Conservation (phyloP, 2,113 vertebrate genomes). For the Mohoua ochrocephala region DNA sequence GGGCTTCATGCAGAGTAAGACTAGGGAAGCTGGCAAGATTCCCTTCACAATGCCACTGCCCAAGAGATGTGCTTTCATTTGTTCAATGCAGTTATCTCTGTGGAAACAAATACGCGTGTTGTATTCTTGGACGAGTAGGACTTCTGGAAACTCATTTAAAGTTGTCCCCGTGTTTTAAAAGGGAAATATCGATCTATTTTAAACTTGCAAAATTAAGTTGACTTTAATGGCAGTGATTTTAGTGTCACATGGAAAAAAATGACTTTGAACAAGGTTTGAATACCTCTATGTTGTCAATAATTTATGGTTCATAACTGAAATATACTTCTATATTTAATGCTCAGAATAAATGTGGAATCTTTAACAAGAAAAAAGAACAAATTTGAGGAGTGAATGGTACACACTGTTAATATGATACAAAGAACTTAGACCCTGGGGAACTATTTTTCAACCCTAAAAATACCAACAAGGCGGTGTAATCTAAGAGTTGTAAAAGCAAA, state of each 20-base stretch:
- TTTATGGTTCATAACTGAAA: not conserved
- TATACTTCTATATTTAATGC: not conserved
- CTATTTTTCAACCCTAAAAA: constrained; percentile 48
- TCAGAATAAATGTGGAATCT: not conserved
- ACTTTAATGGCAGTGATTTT: constrained; percentile 5
- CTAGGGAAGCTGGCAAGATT: not conserved
- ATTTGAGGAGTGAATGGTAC: not conserved
- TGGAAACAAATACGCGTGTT: not conserved
- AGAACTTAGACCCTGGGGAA: not conserved
- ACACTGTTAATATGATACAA: not conserved
- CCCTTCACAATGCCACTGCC: not conserved
- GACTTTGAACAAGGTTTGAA: not conserved
- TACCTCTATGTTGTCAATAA: not conserved
- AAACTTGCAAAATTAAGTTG: constrained; percentile 15
- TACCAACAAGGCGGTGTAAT: not conserved
- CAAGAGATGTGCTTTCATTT: not conserved
- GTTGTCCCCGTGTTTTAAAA: not conserved
- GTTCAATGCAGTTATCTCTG: not conserved
- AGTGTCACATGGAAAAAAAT: not conserved
- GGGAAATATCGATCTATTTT: not conserved
- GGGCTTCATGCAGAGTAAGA: not conserved
- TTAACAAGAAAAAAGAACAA: not conserved
- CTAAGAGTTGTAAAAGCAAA: constrained; percentile 37
- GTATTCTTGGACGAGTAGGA: not conserved
- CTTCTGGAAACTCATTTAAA: not conserved